Evolutionary conservation across 2,888 invertebrate genomes (phyloP).

Genomic region (Iselma pallidipennis): DNA sequence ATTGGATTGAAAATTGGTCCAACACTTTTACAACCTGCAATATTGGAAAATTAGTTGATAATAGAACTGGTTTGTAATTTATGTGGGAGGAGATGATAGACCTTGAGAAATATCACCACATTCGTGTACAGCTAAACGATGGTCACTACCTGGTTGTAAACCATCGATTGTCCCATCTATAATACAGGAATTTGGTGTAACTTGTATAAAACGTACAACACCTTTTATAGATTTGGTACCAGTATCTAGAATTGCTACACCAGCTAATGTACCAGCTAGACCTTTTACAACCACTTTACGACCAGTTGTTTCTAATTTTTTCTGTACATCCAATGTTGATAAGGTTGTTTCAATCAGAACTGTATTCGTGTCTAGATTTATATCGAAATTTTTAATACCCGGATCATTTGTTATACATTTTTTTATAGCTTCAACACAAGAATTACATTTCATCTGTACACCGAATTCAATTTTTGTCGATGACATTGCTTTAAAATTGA

Average conservation of each 20-base stretch:
- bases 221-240: conserved; percentile 62
- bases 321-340: conserved; percentile 62
- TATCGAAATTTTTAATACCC: conserved; percentile 58
- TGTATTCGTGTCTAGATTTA: conserved; percentile 65
- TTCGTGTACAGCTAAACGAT: conserved; percentile 69
- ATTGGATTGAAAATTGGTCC: conserved; percentile 67
- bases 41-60: background rate
- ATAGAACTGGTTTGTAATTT: background rate
- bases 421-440: conserved; percentile 59
- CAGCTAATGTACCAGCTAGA: conserved; percentile 69
- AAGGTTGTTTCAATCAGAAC: conserved; percentile 71
- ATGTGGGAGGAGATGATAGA: conserved; percentile 4
- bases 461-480: conserved; percentile 66
- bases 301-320: conserved; percentile 63
- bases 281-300: conserved; percentile 78
- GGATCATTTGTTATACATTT: conserved; percentile 53
- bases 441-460: conserved; percentile 65
- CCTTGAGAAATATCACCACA: conserved; percentile 74
- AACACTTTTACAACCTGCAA: conserved; percentile 59
- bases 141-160: conserved; percentile 63
- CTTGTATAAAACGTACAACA: conserved; percentile 76
- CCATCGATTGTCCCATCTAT: conserved; percentile 88
- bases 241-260: conserved; percentile 75
- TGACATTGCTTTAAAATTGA: conserved; percentile 37
- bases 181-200: conserved; percentile 62